Base-by-base conservation (phyloP, 2,888 invertebrate species). In the Baccha elongata region DNA sequence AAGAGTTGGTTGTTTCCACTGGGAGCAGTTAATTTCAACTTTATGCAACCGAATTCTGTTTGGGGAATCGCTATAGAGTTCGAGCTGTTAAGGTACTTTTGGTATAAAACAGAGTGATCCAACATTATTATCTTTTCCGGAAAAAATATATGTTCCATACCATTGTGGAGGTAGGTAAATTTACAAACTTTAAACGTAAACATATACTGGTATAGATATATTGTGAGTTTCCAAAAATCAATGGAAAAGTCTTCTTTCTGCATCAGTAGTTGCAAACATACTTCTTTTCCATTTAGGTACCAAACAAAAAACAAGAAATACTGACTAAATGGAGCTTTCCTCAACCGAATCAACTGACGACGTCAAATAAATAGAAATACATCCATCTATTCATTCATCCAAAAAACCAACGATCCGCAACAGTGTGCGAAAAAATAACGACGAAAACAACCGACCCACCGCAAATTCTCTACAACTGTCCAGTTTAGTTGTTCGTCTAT, bases 351-450 rank as follows among this genome's bases (percentile, higher is more conserved):
- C 80, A 69, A 13, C 68, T 64, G 69, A 46, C 74, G 68, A 60
- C 60, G 44, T 44, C 44, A 32, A 60, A 60, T 60, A 60, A 71
- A 75, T 67, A 71, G 75, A 75, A 67, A 52, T 62, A 75, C 65
- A 71, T 67, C 75, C 67, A 72, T 81, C 76, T 81, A 55, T 29
- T 48, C 81, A 72, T 81, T 76, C 81, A 76, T 67, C 71, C 81
- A 76, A 75, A 72, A 76, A 81, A 76, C 76, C 81, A 76, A 44
- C 76, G 81, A 81, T 81, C 75, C 81, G 76, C 81, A 81, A 71
- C 75, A 71, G 26, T 69, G 69, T 69, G 26, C 35, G 48, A 37
- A 46, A 65, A 58, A 44, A 62, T 35, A 35, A 64, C 53, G 55
- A 80, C 55, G 37, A 62, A 71, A 60, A 68, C 67, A 68, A 55